Conservation (phyloP, 1,140 invertebrate genomes). For the Tetragnatha versicolor region DNA sequence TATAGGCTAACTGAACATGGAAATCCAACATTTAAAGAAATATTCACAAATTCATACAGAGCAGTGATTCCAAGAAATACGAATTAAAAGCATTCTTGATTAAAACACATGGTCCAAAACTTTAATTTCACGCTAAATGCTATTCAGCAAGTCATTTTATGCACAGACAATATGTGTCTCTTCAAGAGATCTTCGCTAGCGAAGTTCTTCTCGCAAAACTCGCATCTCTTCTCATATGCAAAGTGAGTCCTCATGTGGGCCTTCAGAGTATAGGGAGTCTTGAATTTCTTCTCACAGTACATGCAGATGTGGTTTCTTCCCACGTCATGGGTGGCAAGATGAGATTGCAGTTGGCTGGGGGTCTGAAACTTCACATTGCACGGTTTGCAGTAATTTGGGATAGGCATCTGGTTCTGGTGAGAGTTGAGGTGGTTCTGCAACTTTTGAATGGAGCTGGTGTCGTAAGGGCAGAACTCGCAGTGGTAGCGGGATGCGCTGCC, state of each 20-base stretch:
- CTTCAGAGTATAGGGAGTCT: background rate
- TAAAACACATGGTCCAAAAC: too few relatives aligned
- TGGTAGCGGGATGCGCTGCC: conserved; percentile 3
- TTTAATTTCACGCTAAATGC: too few relatives aligned
- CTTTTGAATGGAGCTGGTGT: background rate
- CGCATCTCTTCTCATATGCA: background rate
- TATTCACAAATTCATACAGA: too few relatives aligned
- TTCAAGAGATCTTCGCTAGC: background rate
- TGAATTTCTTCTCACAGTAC: conserved; percentile 44
- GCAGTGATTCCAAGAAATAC: too few relatives aligned
- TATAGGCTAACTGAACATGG: too few relatives aligned
- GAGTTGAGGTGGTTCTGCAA: background rate
- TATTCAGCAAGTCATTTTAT: too few relatives aligned
- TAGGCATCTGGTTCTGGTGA: background rate
- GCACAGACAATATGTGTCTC: background rate
- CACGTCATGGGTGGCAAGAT: conserved; percentile 2
- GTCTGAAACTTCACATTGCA: conserved; percentile 18
- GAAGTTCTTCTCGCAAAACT: conserved; percentile 4
- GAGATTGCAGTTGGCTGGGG: conserved; percentile 3
- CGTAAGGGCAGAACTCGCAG: conserved; percentile 29
- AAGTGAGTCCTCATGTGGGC: conserved; percentile 34
- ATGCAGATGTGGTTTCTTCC: background rate
- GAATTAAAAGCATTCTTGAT: too few relatives aligned
- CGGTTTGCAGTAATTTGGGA: background rate
- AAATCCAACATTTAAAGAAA: too few relatives aligned